phyloP scores from a whole-genome alignment of 2,888 invertebrate genomes.

The Callyntrura sp. region DNA sequence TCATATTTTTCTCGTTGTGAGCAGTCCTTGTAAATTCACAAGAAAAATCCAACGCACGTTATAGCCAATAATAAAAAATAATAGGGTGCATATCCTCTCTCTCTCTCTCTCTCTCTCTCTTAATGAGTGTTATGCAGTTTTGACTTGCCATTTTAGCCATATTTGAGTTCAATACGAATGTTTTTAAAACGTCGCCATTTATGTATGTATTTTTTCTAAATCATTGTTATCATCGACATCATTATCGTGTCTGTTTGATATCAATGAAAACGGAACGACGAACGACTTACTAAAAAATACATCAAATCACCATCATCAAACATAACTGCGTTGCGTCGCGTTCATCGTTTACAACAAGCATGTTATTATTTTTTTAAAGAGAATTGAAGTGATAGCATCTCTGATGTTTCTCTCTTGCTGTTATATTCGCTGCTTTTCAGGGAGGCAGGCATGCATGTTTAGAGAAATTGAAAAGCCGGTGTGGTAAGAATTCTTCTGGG shows the following conservation, averaged over 20 bases:
- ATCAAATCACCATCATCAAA: neutral
- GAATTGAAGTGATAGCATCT: slow-evolving; percentile 27
- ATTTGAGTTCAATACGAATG: no score
- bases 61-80: neutral
- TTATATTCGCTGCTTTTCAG: neutral
- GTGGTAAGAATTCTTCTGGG: slow-evolving; percentile 77
- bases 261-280: neutral
- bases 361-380: slow-evolving; percentile 7
- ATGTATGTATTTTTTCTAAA: neutral
- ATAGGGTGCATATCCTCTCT: slow-evolving; percentile 55
- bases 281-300: neutral
- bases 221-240: neutral
- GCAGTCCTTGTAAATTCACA: neutral
- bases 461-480: slow-evolving; percentile 71
- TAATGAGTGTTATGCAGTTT: slow-evolving; percentile 59
- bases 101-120: neutral
- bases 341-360: slow-evolving; percentile 2
- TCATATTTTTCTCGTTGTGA: neutral
- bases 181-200: no score
- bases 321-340: slow-evolving; percentile 10
- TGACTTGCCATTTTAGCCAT: neutral
- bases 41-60: neutral
- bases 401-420: neutral
- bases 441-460: slow-evolving; percentile 21
- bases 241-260: slow-evolving; percentile 12